These are phyloP conservation scores for Euphydryas editha DNA, from an alignment of 2,888 invertebrate species.

Conservation along the genomic window DNA sequence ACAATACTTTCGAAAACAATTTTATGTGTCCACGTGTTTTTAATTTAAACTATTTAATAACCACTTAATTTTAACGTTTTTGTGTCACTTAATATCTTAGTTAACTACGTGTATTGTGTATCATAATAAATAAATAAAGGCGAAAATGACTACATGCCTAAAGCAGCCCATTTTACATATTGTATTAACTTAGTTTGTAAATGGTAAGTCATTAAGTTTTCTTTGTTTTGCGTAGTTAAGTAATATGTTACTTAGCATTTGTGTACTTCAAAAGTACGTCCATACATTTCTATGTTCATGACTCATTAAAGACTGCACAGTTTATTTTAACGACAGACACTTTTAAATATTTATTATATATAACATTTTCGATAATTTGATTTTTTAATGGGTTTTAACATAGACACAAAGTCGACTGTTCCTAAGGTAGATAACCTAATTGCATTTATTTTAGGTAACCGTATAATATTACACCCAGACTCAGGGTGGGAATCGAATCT, in stretches of 20 bases:
- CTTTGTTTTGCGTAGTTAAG: constrained; percentile 44
- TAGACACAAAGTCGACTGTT: no score
- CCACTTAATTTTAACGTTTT: no score
- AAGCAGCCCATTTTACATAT: constrained; percentile 19
- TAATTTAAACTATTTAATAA: no score
- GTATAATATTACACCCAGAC: no score
- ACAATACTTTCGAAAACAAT: no score
- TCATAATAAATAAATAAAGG: not conserved
- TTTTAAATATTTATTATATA: not conserved
- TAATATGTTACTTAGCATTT: constrained; percentile 47
- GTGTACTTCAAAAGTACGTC: constrained; percentile 43
- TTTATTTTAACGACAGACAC: not conserved
- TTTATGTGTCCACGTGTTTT: no score
- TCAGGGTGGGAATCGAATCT: not conserved
- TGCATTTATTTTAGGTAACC: no score
- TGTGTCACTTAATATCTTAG: no score
- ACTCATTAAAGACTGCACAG: constrained; percentile 41
- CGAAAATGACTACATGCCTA: not conserved
- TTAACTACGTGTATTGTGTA: no score
- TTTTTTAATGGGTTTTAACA: no score
- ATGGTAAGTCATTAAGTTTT: constrained; percentile 39
- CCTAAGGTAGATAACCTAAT: no score
- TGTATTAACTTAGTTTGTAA: constrained; percentile 24
- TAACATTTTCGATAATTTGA: no score
- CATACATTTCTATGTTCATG: constrained; percentile 47